Evolutionary conservation across 2,113 vertebrate genomes (phyloP).

Genomic region (Rhinogobius similis): DNA sequence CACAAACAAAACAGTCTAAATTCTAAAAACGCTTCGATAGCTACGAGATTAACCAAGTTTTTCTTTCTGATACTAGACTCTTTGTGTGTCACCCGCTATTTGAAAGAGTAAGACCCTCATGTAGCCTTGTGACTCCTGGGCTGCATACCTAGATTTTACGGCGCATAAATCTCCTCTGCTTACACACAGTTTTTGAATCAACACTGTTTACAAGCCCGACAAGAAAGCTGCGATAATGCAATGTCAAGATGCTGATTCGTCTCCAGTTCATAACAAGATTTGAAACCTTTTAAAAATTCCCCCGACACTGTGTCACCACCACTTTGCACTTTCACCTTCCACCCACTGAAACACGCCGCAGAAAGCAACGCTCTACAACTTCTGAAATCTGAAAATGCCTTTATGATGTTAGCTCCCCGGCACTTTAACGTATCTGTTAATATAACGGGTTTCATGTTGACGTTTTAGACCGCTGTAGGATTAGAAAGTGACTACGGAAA

Average conservation of each 20-base stretch:
- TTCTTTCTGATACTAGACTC: background rate
- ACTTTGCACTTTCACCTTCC: constrained; percentile 37
- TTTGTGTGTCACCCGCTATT: background rate
- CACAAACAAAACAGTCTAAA: too few relatives aligned
- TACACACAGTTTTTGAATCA: too few relatives aligned
- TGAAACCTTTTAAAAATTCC: constrained; percentile 16
- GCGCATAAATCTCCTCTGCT: constrained; percentile 3
- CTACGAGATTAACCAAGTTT: too few relatives aligned
- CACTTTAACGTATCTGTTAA: constrained; percentile 6
- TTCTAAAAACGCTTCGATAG: too few relatives aligned
- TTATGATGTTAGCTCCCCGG: background rate
- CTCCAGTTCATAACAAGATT: constrained; percentile 24
- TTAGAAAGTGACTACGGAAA: background rate
- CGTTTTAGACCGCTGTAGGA: background rate
- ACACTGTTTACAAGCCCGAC: constrained; percentile 5
- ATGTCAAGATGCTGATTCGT: background rate
- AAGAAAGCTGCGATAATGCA: constrained; percentile 11
- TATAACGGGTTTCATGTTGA: background rate
- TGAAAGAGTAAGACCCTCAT: background rate
- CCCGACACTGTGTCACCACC: background rate
- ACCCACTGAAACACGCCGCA: constrained; percentile 40
- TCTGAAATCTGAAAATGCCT: background rate
- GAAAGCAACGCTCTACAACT: too few relatives aligned
- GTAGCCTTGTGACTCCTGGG: background rate
- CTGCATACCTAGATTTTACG: background rate